A percentile compares a stretch with the other conserved stretches of the same genome.
Conservation (phyloP, 2,113 vertebrate genomes). For the Microtus pennsylvanicus region DNA sequence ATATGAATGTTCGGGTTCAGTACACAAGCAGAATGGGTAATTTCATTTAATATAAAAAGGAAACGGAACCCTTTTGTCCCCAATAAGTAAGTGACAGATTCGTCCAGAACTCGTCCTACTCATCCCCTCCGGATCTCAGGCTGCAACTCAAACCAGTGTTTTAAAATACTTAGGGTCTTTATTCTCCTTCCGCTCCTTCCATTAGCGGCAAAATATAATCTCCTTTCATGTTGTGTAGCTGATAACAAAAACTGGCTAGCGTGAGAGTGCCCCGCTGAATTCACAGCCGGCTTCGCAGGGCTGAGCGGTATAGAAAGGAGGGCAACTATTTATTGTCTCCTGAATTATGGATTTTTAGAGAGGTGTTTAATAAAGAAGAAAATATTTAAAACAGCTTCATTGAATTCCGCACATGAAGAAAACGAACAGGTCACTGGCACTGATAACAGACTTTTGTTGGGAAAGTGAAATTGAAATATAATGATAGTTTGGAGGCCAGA, state of each 20-base stretch:
- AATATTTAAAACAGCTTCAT: constrained; percentile 84
- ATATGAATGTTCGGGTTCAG: constrained; percentile 36
- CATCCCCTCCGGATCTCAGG: constrained; percentile 71
- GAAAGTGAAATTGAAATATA: constrained; percentile 81
- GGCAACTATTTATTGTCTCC: constrained; percentile 86
- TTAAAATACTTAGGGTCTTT: constrained; percentile 81
- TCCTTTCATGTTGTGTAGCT: constrained; percentile 84
- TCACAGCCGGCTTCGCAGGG: constrained; percentile 85
- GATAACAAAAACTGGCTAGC: constrained; percentile 85
- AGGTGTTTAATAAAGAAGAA: constrained; percentile 86
- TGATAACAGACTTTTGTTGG: constrained; percentile 72
- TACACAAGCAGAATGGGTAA: constrained; percentile 54
- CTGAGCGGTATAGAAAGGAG: constrained; percentile 86
- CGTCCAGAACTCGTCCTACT: constrained; percentile 57
- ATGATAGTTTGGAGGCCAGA: constrained; percentile 67
- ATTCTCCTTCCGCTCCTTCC: constrained; percentile 79
- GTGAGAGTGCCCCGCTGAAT: constrained; percentile 84
- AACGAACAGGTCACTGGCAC: constrained; percentile 72
- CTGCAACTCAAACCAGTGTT: constrained; percentile 75
- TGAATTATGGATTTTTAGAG: constrained; percentile 88
- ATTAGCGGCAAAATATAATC: constrained; percentile 84
- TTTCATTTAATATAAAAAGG: constrained; percentile 51
- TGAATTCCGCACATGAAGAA: constrained; percentile 79
- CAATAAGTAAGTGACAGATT: constrained; percentile 69
- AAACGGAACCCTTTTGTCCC: constrained; percentile 56